These are phyloP conservation scores for Ferdinandea cuprea DNA, from an alignment of 2,888 invertebrate species.

Conservation along the genomic window DNA sequence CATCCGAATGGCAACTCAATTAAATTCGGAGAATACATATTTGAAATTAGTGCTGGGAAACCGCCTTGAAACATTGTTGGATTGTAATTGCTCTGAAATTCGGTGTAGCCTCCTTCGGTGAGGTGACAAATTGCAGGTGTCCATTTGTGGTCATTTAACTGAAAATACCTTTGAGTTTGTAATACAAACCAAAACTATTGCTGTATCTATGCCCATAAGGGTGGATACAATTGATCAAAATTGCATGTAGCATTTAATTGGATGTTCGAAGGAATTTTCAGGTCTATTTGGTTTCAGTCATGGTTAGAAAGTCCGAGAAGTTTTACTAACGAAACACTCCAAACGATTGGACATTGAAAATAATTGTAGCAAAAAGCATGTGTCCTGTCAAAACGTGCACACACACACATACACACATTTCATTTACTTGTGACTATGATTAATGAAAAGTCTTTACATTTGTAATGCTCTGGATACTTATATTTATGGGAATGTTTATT, in stretches of 20 bases:
- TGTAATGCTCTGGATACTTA: no score
- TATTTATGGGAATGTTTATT: not conserved
- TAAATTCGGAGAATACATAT: not conserved
- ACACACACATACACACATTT: not conserved
- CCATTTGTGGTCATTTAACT: not conserved
- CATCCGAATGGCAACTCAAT: not conserved
- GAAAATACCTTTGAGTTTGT: not conserved
- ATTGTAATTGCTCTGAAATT: not conserved
- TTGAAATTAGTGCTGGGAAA: conserved; percentile 2
- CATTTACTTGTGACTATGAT: not conserved
- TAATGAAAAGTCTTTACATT: not conserved
- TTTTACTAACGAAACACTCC: not conserved
- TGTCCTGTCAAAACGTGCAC: not conserved
- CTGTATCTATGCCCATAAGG: not conserved
- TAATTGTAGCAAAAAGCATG: not conserved
- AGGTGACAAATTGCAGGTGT: not conserved
- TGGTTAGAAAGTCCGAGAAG: not conserved
- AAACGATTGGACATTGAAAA: not conserved
- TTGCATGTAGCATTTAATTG: not conserved
- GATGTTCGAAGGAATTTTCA: not conserved
- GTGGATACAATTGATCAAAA: not conserved
- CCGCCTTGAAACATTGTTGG: not conserved
- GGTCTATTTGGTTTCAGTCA: not conserved
- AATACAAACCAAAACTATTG: not conserved
- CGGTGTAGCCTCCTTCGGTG: not conserved